Base-by-base conservation (phyloP, 2,888 invertebrate genomes). In the Psococerastis gibbosa region DNA sequence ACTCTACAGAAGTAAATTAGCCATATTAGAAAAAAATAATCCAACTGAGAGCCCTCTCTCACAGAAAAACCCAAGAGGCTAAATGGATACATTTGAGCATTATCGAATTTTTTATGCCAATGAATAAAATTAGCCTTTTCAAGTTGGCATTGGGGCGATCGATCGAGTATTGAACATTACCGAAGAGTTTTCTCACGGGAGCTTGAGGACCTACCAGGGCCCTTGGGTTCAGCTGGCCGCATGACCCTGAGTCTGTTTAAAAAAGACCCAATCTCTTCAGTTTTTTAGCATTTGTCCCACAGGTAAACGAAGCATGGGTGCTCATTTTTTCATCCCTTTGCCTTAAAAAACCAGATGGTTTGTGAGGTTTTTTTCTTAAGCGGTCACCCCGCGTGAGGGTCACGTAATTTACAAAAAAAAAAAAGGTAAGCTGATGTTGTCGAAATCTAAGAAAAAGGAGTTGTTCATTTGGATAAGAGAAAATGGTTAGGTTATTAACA, bases 241-340 rank as follows among this genome's bases (percentile, higher is more conserved):
- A 27, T 27, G 27, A 11, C 27, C 27, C 27, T 27, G 27, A 27
- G 11, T 27, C 27, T 11, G 11, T 27, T 27, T 9, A 27, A n/a
- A n/a, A n/a, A 27, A 27, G 11, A 27, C 27, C 27, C 6, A 27
- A 27, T n/a, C n/a, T n/a, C n/a, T n/a, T n/a, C 27, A 27, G 27
- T 27, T 27, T 27, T 27, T 27, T 27, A 27, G 27, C 27, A 27
- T 27, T 6, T n/a, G 8, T 27, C 27, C 6, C 11, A 27, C 6
- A 27, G 27, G 27, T 9, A 27, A 27, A 11, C 8, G 6, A 27
- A 27, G 27, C 11, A 27, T 27, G 27, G 27, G 27, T 27, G 27
- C n/a, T n/a, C n/a, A 27, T 27, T 27, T 38, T 38, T 22, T 38
- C 38, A 38, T 38, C 38, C 38, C 38, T 38, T 38, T 38, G n/a